Evolutionary conservation across 2,113 vertebrate genomes (phyloP).

Genomic region (Epinephelus lanceolatus): DNA sequence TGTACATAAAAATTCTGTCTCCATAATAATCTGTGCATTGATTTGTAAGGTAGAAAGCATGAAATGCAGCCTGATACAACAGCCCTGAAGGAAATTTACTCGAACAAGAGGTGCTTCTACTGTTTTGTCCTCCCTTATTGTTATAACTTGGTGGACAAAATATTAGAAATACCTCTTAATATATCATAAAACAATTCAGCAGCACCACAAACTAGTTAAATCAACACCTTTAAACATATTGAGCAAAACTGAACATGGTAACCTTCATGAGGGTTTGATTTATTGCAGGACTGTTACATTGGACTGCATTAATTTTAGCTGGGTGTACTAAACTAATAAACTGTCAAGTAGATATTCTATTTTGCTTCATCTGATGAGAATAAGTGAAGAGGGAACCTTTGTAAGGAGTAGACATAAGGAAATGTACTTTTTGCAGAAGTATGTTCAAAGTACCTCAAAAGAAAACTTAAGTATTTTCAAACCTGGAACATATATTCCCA

Average conservation of each 20-base stretch:
- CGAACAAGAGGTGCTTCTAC: neutral
- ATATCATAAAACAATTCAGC: neutral
- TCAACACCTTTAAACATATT: no score
- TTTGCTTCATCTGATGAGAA: no score
- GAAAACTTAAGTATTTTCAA: no score
- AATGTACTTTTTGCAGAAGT: neutral
- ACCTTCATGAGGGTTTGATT: neutral
- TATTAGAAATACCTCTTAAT: neutral
- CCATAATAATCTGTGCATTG: neutral
- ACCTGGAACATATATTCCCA: no score
- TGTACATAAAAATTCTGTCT: neutral
- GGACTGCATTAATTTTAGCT: no score
- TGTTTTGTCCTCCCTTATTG: neutral
- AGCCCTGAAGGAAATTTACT: neutral
- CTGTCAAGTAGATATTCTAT: neutral
- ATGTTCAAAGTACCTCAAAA: no score
- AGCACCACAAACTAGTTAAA: neutral
- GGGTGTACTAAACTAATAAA: neutral
- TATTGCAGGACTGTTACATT: no score
- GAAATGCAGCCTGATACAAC: neutral
- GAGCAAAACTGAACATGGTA: no score
- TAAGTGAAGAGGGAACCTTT: neutral
- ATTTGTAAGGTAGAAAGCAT: neutral
- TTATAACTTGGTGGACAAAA: neutral
- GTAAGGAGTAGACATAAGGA: neutral